Conservation (phyloP, 2,113 vertebrate species). For the Hipposideros armiger region DNA sequence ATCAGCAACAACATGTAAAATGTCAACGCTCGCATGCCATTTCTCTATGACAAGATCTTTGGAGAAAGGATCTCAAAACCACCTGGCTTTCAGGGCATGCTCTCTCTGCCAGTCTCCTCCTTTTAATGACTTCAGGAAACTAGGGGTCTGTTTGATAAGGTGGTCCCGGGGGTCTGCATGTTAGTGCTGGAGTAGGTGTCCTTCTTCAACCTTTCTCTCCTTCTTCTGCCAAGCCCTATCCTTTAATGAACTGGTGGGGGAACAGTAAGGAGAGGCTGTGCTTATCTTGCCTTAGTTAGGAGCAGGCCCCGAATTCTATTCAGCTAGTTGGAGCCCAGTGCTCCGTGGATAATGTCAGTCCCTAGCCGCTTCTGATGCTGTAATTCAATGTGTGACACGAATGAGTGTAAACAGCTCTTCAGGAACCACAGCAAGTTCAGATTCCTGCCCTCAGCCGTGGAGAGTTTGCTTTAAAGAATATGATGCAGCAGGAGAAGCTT, state of each 20-base stretch:
- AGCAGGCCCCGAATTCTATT: background rate
- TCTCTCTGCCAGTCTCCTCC: background rate
- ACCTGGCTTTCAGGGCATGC: background rate
- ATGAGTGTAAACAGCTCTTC: background rate
- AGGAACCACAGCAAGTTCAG: background rate
- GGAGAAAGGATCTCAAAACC: background rate
- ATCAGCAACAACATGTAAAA: constrained; percentile 33
- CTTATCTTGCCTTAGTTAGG: background rate
- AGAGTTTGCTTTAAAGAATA: background rate
- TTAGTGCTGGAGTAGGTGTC: background rate
- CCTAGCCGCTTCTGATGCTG: background rate
- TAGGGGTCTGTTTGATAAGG: background rate
- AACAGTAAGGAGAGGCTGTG: background rate
- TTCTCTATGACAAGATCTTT: constrained; percentile 40
- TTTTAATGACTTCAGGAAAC: constrained; percentile 31
- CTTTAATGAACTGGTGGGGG: background rate
- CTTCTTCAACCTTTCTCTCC: background rate
- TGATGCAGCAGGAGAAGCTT: background rate
- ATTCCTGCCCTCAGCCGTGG: background rate
- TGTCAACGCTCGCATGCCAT: background rate
- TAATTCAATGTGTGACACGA: constrained; percentile 10
- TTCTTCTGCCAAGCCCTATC: background rate
- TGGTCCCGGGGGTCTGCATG: no score
- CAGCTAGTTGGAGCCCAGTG: background rate
- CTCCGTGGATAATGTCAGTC: background rate